Conservation (phyloP, 2,888 invertebrate genomes). For the Adineta ricciae region DNA sequence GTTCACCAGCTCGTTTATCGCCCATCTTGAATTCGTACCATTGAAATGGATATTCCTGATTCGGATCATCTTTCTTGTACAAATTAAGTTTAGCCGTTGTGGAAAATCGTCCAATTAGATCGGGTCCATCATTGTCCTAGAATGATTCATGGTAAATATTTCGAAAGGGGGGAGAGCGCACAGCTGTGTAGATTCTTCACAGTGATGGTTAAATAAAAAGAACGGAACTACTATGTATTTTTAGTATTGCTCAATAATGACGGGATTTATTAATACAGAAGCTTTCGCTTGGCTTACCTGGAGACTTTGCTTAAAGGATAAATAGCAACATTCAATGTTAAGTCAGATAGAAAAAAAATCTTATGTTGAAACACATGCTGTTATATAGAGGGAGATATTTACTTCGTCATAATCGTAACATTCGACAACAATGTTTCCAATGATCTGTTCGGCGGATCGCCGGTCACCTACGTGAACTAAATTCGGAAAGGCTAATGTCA, state of each 20-base stretch:
- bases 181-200: too few species aligned
- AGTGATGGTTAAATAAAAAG: slow-evolving; percentile 28
- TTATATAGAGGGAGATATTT: background rate
- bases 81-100: background rate
- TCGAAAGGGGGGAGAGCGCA: too few species aligned
- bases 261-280: slow-evolving; percentile 18
- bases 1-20: slow-evolving; percentile 69
- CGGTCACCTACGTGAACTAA: background rate
- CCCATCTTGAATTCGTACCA: slow-evolving; percentile 75
- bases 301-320: too few species aligned
- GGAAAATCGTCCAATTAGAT: background rate
- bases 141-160: slow-evolving; percentile 36
- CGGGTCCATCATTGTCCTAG: background rate
- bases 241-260: slow-evolving; percentile 37
- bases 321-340: too few species aligned
- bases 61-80: background rate
- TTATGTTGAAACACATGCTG: too few species aligned
- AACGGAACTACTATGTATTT: too few species aligned
- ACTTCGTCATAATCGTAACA: background rate
- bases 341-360: too few species aligned
- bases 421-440: background rate
- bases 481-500: background rate
- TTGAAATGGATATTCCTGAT: slow-evolving; percentile 43
- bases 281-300: too few species aligned
- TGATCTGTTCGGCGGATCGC: background rate